Percentiles rank a stretch among this genome's conserved stretches.
phyloP scores from a whole-genome alignment of 2,888 invertebrate genomes.

The Microctonus hyperodae region DNA sequence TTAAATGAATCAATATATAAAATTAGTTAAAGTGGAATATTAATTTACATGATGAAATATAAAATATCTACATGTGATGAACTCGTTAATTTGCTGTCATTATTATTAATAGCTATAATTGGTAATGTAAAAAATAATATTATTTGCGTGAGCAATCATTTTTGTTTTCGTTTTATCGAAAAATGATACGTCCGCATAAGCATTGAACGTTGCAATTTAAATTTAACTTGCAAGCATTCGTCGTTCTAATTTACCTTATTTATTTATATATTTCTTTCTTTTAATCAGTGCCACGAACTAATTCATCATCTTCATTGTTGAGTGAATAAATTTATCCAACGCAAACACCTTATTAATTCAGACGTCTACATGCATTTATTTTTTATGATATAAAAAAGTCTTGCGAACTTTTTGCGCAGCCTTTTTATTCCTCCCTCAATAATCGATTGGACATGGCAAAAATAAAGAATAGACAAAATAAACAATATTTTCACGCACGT shows the following conservation, averaged over 20 bases:
- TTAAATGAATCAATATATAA: too few species aligned
- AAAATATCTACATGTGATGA: neutral
- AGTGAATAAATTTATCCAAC: neutral
- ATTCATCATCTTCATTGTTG: neutral
- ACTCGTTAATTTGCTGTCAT: conserved; percentile 3
- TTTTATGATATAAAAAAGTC: too few species aligned
- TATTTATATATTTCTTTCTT: too few species aligned
- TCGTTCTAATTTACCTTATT: neutral
- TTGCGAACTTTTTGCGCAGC: neutral
- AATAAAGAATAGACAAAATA: neutral
- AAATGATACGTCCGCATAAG: too few species aligned
- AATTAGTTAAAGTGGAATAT: too few species aligned
- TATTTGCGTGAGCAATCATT: neutral
- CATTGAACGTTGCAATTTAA: neutral
- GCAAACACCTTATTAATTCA: neutral
- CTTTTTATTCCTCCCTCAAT: neutral
- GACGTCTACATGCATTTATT: neutral
- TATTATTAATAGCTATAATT: conserved; percentile 7
- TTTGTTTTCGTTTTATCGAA: too few species aligned
- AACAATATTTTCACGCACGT: conserved; percentile 27
- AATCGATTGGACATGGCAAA: too few species aligned
- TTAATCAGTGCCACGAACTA: too few species aligned
- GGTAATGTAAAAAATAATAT: neutral
- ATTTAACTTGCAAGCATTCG: neutral
- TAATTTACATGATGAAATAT: neutral